A percentile compares a stretch with the other conserved stretches of the same genome.
These are phyloP conservation scores for Xylocopa sonorina DNA, from an alignment of 1,140 invertebrate genomes.

Conservation along the genomic window DNA sequence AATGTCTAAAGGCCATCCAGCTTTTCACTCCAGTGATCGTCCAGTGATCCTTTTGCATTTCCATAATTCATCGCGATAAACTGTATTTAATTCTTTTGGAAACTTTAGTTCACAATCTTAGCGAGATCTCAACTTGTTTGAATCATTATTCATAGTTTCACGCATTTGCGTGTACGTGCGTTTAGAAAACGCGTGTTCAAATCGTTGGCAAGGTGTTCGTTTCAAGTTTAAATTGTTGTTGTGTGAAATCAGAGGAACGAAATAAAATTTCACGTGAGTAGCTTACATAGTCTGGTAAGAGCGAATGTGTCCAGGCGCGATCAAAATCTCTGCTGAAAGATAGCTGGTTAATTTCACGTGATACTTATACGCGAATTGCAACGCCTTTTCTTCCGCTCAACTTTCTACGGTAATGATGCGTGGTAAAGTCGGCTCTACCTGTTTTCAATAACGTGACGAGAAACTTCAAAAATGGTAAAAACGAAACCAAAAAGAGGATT, in stretches of 20 bases:
- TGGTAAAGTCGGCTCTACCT: slow-evolving; percentile 6
- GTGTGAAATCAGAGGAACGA: neutral
- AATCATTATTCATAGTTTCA: neutral
- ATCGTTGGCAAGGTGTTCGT: no score
- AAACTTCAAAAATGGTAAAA: neutral
- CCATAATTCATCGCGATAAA: neutral
- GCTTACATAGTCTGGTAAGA: neutral
- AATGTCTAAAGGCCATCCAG: slow-evolving; percentile 1
- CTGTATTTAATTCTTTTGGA: neutral
- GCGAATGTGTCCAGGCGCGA: neutral
- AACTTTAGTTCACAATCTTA: neutral
- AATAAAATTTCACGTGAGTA: neutral
- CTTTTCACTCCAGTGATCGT: slow-evolving; percentile 29
- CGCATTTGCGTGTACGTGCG: no score
- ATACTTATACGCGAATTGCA: slow-evolving; percentile 21
- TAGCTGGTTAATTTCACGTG: slow-evolving; percentile 7
- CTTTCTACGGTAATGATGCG: slow-evolving; percentile 60
- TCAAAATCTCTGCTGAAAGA: neutral
- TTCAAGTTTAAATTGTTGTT: neutral
- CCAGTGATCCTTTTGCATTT: slow-evolving; percentile 10
- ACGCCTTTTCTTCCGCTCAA: slow-evolving; percentile 52
- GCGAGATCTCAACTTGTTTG: no score
- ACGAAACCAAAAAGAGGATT: neutral
- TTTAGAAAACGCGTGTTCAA: neutral
- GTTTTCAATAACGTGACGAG: neutral